Percentiles rank a stretch among this genome's conserved stretches.
Conservation (phyloP, 1,140 invertebrate genomes). For the Panagrolaimus sp. region DNA sequence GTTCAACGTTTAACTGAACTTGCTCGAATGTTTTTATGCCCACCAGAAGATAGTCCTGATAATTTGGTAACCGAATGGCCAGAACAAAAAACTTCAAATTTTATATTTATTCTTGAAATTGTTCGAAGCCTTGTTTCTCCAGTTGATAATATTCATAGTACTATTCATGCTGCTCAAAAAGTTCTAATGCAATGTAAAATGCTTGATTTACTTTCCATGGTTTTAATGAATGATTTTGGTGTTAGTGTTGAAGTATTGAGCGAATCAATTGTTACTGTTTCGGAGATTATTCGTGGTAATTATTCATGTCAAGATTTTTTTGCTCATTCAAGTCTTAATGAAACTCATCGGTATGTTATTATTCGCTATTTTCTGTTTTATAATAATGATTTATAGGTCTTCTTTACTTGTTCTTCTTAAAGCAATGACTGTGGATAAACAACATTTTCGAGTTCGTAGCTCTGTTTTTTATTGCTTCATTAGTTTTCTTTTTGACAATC, state of each 20-base stretch:
- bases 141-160: conserved; percentile 71
- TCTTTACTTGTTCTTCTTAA: conserved; percentile 88
- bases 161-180: conserved; percentile 77
- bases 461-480: conserved; percentile 94
- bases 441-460: conserved; percentile 81
- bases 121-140: conserved; percentile 81
- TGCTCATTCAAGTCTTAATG: conserved; percentile 79
- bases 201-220: conserved; percentile 66
- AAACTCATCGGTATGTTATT: conserved; percentile 53
- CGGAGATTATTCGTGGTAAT: conserved; percentile 86
- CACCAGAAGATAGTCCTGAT: conserved; percentile 66
- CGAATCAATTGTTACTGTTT: conserved; percentile 89
- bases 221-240: conserved; percentile 79
- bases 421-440: conserved; percentile 98
- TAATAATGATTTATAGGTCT: conserved; percentile 65
- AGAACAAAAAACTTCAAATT: conserved; percentile 86
- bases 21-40: conserved; percentile 72
- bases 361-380: background rate
- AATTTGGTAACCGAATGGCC: conserved; percentile 71
- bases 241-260: conserved; percentile 90
- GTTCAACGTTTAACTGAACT: conserved; percentile 73
- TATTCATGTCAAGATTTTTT: conserved; percentile 85
- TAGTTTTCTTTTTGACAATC: conserved; percentile 87
- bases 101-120: conserved; percentile 80
- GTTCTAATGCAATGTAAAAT: conserved; percentile 78